phyloP scores from a whole-genome alignment of 1,140 invertebrate genomes.

The Hesperophylax magnus region DNA sequence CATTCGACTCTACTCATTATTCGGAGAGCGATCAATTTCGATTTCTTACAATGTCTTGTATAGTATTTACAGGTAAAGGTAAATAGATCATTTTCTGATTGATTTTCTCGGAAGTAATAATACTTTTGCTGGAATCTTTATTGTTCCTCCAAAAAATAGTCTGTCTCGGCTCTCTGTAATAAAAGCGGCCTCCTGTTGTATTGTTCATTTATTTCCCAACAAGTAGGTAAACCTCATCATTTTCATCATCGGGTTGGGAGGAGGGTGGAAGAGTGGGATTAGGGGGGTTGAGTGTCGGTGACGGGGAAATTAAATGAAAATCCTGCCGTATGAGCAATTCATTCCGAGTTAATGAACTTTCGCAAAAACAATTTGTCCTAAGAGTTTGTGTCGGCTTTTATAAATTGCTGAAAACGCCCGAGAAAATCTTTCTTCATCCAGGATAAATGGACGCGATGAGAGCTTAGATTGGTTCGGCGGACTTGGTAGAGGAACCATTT shows the following conservation, averaged over 20 bases:
- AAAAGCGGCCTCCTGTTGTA: background rate
- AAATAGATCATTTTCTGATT: too few relatives aligned
- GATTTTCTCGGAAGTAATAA: too few relatives aligned
- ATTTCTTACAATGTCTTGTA: too few relatives aligned
- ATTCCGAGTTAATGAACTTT: constrained; percentile 46
- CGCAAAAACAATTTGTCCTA: constrained; percentile 40
- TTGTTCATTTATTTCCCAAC: constrained; percentile 20
- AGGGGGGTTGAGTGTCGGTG: background rate
- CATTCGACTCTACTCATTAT: too few relatives aligned
- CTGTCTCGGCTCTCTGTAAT: background rate
- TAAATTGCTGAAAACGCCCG: background rate
- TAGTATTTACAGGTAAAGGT: too few relatives aligned
- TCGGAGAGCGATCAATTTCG: too few relatives aligned
- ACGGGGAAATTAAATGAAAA: constrained; percentile 46
- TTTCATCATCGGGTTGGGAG: constrained; percentile 1
- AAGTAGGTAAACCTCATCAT: constrained; percentile 12
- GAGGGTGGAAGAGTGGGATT: background rate
- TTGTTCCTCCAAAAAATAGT: too few relatives aligned
- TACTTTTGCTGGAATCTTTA: too few relatives aligned
- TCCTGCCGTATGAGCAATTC: constrained; percentile 47
- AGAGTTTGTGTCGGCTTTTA: constrained; percentile 12
- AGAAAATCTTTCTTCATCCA: background rate
- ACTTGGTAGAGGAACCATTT: too few relatives aligned
- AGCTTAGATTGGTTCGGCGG: background rate
- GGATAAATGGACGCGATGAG: constrained; percentile 17